phyloP scores from a whole-genome alignment of 2,888 invertebrate species.

The Uloborus plumipes region DNA sequence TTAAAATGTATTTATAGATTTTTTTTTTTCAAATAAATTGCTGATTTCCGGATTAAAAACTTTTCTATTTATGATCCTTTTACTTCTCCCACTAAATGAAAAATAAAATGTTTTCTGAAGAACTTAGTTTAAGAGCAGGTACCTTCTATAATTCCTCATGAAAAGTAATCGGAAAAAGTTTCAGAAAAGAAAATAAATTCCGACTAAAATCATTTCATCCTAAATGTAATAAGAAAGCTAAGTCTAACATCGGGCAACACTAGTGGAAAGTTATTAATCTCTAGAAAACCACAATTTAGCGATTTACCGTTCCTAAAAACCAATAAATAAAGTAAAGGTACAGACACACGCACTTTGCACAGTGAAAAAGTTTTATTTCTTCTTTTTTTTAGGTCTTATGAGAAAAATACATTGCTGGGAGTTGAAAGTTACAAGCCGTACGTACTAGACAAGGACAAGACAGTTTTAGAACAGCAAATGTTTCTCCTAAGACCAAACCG shows the following conservation, averaged over 20 bases:
- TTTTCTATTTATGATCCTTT: no score
- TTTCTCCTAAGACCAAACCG: constrained; percentile 26
- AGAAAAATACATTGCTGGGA: constrained; percentile 40
- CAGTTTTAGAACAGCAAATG: constrained; percentile 56
- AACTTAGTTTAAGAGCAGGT: no score
- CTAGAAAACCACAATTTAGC: constrained; percentile 64
- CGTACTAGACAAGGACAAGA: constrained; percentile 60
- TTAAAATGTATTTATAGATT: no score
- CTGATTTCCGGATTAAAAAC: no score
- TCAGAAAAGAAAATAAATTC: no score
- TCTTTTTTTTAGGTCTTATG: constrained; percentile 43
- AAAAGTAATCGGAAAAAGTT: no score
- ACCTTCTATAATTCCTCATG: no score
- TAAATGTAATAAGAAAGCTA: no score
- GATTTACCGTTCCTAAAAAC: constrained; percentile 53
- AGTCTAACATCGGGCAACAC: constrained; percentile 4
- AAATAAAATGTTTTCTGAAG: no score
- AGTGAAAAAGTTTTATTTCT: constrained; percentile 10
- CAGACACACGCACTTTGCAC: background rate
- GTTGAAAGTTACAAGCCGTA: constrained; percentile 38
- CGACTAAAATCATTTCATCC: no score
- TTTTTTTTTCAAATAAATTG: no score
- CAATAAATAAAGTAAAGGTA: constrained; percentile 56
- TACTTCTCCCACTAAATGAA: no score
- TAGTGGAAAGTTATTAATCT: constrained; percentile 57